Evolutionary conservation across 2,113 vertebrate species (phyloP).

Genomic region (Sander lucioperca): DNA sequence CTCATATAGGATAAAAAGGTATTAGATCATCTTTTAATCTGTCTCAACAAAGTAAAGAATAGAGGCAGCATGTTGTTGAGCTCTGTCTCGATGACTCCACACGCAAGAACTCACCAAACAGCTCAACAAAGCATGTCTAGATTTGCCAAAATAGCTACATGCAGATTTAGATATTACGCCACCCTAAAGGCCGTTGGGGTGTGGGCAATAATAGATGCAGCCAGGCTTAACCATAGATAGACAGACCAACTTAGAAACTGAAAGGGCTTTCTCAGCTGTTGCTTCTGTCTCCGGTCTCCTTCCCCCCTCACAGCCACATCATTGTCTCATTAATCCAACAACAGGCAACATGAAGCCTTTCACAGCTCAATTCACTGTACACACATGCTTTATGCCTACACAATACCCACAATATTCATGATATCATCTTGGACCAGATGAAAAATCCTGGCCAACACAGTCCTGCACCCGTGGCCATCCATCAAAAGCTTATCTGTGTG

Average conservation of each 20-base stretch:
- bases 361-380: constrained; percentile 35
- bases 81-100: neutral
- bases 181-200: constrained; percentile 41
- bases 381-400: constrained; percentile 10
- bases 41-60: neutral
- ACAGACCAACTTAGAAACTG: constrained; percentile 63
- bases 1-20: neutral
- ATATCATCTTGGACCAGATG: constrained; percentile 33
- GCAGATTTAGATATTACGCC: constrained; percentile 57
- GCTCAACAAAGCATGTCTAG: constrained; percentile 31
- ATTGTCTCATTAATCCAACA: constrained; percentile 58
- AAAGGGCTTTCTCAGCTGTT: constrained; percentile 77
- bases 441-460: constrained; percentile 5
- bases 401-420: neutral
- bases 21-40: constrained; percentile 2
- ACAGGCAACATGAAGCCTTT: constrained; percentile 23
- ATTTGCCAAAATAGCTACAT: constrained; percentile 44
- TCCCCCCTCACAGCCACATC: constrained; percentile 23
- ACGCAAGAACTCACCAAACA: neutral
- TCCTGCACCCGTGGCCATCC: constrained; percentile 46
- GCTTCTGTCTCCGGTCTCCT: constrained; percentile 45
- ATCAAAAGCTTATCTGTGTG: constrained; percentile 61
- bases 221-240: constrained; percentile 51
- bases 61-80: neutral
- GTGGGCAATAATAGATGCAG: constrained; percentile 68